Base-by-base conservation (phyloP, 2,113 vertebrate species). In the Cottus gobio region DNA sequence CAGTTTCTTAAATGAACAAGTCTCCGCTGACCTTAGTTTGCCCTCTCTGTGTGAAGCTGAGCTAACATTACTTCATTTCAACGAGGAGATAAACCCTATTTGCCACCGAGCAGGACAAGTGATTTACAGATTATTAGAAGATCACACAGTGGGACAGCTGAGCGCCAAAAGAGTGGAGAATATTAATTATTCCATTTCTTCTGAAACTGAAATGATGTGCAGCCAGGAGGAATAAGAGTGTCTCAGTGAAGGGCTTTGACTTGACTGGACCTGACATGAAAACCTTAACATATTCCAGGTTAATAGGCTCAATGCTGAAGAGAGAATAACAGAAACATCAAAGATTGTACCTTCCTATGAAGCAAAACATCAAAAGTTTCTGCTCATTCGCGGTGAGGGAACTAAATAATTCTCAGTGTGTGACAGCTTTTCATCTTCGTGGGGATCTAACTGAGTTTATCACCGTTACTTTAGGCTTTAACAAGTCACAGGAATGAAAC, bases 61-160 rank as follows among this genome's bases (percentile, higher is more conserved):
- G 82, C 79, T 73, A 77, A 80, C 75, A 77, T 85, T 66, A 87
- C 75, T 74, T 87, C 66, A 84, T 87, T 82, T 82, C 63, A 75
- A 67, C 39, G 63, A 75, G 48, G 16, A 80, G 50, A 84, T 9
- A 54, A 66, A 61, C 6, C 46, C 26, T 24, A 16, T 85, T 60
- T 80, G 71, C 63, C 71, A 34, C 74, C 7, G 9, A 75, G 67
- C 65, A 71, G 20, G 57, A 37, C 61, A 56, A 44, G 50, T 77
- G 75, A 89, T 83, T 86, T 79, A 84, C 46, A 77, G 58, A 76
- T 69, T 76, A 85, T 15, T 58, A 71, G 37, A 73, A 78, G 71
- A 71, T 75, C 64, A 75, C 66, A 82, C 15, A 34, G 39, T 42
- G 57, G 85, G 79, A 84, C 28, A 68, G 57, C 42, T 52, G 57